A percentile compares a stretch with the other conserved stretches of the same genome.
phyloP scores from a whole-genome alignment of 1,140 invertebrate species.

The Brachionus rotundiformis region DNA sequence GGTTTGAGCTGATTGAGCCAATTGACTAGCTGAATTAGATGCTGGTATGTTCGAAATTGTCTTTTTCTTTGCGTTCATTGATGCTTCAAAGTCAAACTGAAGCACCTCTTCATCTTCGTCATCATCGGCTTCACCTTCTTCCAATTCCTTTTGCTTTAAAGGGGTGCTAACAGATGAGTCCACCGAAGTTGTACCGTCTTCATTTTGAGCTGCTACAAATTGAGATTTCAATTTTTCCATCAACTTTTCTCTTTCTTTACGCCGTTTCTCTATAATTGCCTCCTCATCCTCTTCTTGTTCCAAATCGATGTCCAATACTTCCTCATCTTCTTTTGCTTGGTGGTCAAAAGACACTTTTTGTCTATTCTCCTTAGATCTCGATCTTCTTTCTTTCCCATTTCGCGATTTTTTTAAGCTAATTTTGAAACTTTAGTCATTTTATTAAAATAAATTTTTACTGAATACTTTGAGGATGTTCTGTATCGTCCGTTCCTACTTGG shows the following conservation, averaged over 20 bases:
- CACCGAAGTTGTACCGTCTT: neutral
- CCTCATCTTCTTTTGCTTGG: neutral
- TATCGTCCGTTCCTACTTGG: neutral
- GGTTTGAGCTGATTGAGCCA: neutral
- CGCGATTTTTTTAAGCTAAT: conserved; percentile 13
- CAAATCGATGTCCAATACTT: conserved; percentile 10
- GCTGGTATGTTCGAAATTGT: neutral
- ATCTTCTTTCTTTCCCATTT: neutral
- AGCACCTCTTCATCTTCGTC: conserved; percentile 51
- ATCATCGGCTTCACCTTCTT: conserved; percentile 41
- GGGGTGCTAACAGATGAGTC: neutral
- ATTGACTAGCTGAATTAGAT: conserved; percentile 11
- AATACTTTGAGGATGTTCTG: neutral
- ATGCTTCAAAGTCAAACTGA: conserved; percentile 45
- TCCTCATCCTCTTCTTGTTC: conserved; percentile 86
- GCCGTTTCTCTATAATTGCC: conserved; percentile 82
- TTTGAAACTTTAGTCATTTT: neutral
- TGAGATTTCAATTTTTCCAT: conserved; percentile 44
- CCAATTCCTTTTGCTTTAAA: neutral
- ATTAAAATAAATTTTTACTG: neutral
- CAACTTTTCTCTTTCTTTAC: conserved; percentile 84
- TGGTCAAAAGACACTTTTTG: conserved; percentile 3
- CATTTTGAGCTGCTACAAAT: neutral
- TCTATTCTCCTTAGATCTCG: neutral
- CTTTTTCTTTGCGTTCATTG: conserved; percentile 47